A percentile compares a stretch with the other conserved stretches of the same genome.
These are phyloP conservation scores for Anoplopoma fimbria DNA, from an alignment of 2,113 vertebrate species.

Conservation along the genomic window DNA sequence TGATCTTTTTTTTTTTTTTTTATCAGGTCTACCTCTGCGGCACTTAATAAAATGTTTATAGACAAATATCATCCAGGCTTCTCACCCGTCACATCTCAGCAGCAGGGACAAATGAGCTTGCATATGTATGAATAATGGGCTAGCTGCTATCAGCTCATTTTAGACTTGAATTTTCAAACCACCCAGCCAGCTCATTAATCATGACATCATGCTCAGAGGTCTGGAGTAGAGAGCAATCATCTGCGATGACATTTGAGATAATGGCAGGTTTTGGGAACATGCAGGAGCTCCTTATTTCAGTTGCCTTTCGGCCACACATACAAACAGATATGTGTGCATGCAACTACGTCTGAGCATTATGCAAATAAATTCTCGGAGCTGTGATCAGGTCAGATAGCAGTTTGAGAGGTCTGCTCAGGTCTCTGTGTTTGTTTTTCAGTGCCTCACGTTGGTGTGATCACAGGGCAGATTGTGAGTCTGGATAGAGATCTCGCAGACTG, in stretches of 20 bases:
- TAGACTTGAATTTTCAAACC: constrained; percentile 35
- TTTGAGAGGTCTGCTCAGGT: constrained; percentile 59
- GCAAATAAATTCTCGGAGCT: constrained; percentile 62
- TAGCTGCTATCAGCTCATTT: constrained; percentile 25
- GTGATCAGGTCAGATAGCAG: constrained; percentile 64
- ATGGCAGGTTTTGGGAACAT: constrained; percentile 61
- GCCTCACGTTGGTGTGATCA: constrained; percentile 67
- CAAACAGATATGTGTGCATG: constrained; percentile 61
- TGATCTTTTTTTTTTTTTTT: not conserved
- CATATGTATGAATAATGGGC: constrained; percentile 13
- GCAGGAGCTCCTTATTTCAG: constrained; percentile 53
- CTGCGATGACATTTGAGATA: constrained; percentile 70
- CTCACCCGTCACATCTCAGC: not conserved
- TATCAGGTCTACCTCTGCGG: constrained; percentile 34
- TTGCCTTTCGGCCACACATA: constrained; percentile 68
- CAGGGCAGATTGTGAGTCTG: constrained; percentile 60
- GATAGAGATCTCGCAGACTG: constrained; percentile 77
- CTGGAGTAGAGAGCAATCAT: constrained; percentile 66
- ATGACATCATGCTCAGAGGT: constrained; percentile 66
- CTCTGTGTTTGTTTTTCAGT: constrained; percentile 71
- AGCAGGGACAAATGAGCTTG: not conserved
- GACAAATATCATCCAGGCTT: not conserved
- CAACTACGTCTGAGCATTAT: constrained; percentile 56
- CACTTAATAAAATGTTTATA: not conserved
- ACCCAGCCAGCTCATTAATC: constrained; percentile 70